Base-by-base conservation (phyloP, 2,888 invertebrate genomes). In the Thymelicus acteon region DNA sequence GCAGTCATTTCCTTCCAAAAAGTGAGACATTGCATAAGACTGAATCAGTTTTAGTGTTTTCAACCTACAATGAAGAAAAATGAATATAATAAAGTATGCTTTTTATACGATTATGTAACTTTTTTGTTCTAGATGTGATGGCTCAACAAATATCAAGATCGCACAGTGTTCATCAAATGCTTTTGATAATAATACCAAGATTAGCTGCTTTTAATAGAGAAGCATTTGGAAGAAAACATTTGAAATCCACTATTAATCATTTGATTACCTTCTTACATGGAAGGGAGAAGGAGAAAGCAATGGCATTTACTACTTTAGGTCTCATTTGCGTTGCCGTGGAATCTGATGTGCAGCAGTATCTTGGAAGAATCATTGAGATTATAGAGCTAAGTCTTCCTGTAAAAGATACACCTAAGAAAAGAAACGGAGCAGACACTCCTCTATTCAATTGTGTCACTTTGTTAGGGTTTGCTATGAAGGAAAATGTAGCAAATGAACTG, bases 381-480 rank as follows among this genome's bases (percentile, higher is more conserved):
- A 96, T 98, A 49, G 96, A 96, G 82, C 85, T 95, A 49, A 95
- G 96, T 4, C 89, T 98, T 63, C 98, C 98, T 0, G 93, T 96
- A 0, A 95, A 96, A 84, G 97, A 97, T 75, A 95, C 96, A 0
- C 95, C 97, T 0, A 98, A 97, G 83, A 97, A 97, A 83, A 95
- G 96, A 71, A 91, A 94, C 31, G 92, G 95, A 0, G 94, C 96
- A 40, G 99, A 99, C 82, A 97, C 98, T 0, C 96, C 98, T 0
- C 96, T 99, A 54, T 99, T 99, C 85, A 97, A 97, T 69, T 99
- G 99, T 88, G 96, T 99, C n/a, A 98, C 98, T 13, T 94, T 99
- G 75, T 89, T 99, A 58, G 97, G 98, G 0, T 96, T 97, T 83
- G 98, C 99, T 0, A 96, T 98, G 70, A 97, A 97, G 76, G 96